A percentile compares a stretch with the other conserved stretches of the same genome.
phyloP scores from a whole-genome alignment of 2,888 invertebrate species.

The Spatulosminthurus flaviceps region DNA sequence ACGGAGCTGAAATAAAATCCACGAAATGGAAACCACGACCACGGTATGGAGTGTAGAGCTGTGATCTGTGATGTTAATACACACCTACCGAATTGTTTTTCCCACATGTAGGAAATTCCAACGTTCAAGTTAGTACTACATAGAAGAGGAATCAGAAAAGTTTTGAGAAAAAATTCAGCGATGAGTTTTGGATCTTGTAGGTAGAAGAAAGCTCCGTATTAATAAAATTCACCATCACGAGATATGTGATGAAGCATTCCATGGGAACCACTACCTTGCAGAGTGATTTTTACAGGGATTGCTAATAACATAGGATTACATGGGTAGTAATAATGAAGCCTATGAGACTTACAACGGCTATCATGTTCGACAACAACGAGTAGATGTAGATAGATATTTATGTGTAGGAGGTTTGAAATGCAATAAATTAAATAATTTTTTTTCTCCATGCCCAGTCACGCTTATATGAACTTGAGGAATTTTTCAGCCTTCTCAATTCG shows the following conservation, averaged over 20 bases:
- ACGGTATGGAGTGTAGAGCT: background rate
- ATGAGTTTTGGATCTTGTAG: too few species aligned
- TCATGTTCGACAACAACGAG: too few species aligned
- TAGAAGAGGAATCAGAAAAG: background rate
- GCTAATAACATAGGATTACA: background rate
- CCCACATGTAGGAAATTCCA: background rate
- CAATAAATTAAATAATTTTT: conserved; percentile 2
- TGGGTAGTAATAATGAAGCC: too few species aligned
- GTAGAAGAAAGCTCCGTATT: too few species aligned
- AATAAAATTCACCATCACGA: conserved; percentile 14
- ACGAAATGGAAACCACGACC: background rate
- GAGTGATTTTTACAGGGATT: background rate
- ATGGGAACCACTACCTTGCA: background rate
- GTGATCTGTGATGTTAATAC: too few species aligned
- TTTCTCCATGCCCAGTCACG: background rate
- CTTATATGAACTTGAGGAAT: conserved; percentile 5
- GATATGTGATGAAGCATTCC: background rate
- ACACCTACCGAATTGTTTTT: background rate
- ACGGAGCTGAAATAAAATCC: conserved; percentile 7
- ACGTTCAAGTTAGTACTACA: too few species aligned
- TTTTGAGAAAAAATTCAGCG: background rate
- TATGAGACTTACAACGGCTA: too few species aligned
- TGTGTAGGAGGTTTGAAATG: background rate
- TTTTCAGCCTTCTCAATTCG: conserved; percentile 11
- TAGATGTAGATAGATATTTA: too few species aligned